Base-by-base conservation (phyloP, 2,888 invertebrate species). In the Yponomeuta malinellus region DNA sequence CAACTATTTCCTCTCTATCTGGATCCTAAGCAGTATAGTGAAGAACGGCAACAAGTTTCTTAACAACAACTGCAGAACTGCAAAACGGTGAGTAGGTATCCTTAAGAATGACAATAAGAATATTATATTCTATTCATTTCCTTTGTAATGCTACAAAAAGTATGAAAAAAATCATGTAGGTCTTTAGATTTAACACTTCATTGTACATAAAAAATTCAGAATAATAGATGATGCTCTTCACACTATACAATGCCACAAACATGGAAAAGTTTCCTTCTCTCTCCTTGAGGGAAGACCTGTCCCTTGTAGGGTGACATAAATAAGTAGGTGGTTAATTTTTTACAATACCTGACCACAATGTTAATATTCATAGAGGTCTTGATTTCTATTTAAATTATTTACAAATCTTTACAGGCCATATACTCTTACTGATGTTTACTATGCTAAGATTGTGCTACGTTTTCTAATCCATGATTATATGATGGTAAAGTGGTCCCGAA, bases 341-440 rank as follows among this genome's bases (percentile, higher is more conserved):
- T 23, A 23, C 23, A 23, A 23, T 23, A 23, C 23, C 23, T 23
- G 23, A 23, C 23, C 23, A 23, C 23, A 23, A 23, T 23, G 23
- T 23, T 23, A 23, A 23, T 23, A 23, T 23, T 23, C 23, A 23
- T 23, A 23, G 23, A 23, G 23, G 23, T 23, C 23, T 23, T 23
- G 23, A 23, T 23, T 23, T 23, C 0, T 23, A 23, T 23, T 23
- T 23, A 23, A 43, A 5, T 43, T 43, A 8, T 6, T 43, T 8
- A 31, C 29, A 64, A 64, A 43, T 66, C 63, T 73, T 81, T 79
- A 71, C 80, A 88, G 87, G 71, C 80, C 83, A 10, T 83, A 76
- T 71, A 87, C 84, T 6, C 72, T 89, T 74, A 90, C 89, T 31
- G 83, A 83, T 74, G 79, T 84, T 73, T 79, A 81, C 74, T 88